Conservation (phyloP, 2,113 vertebrate genomes). For the Mustela lutreola region DNA sequence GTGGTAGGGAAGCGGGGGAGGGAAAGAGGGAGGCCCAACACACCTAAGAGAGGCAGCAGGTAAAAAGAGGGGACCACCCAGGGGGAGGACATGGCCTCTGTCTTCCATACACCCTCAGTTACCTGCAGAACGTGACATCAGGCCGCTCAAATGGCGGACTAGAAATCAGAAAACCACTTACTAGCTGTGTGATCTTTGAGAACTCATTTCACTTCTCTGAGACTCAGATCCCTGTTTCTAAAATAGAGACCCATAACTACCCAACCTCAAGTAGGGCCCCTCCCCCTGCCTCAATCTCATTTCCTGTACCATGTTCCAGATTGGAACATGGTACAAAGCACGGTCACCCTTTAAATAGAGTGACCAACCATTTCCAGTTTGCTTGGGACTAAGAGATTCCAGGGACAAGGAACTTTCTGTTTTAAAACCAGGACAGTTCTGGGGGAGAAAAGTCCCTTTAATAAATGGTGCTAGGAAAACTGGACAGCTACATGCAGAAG, state of each 20-base stretch:
- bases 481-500: not conserved
- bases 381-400: not conserved
- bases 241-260: too few relatives aligned
- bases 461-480: not conserved
- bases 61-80: not conserved
- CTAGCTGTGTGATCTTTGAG: not conserved
- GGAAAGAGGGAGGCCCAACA: accelerated
- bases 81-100: not conserved
- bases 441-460: not conserved
- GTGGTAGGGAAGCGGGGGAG: too few relatives aligned
- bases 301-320: not conserved
- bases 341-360: not conserved
- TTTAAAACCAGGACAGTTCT: not conserved
- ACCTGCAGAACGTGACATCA: not conserved
- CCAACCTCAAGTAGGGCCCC: not conserved
- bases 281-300: not conserved
- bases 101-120: not conserved
- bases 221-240: not conserved
- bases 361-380: not conserved
- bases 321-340: too few relatives aligned
- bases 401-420: not conserved
- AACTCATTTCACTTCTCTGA: not conserved
- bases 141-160: not conserved
- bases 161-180: not conserved
- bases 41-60: not conserved